Base-by-base conservation (phyloP, 2,113 vertebrate genomes). In the Nesoenas mayeri region DNA sequence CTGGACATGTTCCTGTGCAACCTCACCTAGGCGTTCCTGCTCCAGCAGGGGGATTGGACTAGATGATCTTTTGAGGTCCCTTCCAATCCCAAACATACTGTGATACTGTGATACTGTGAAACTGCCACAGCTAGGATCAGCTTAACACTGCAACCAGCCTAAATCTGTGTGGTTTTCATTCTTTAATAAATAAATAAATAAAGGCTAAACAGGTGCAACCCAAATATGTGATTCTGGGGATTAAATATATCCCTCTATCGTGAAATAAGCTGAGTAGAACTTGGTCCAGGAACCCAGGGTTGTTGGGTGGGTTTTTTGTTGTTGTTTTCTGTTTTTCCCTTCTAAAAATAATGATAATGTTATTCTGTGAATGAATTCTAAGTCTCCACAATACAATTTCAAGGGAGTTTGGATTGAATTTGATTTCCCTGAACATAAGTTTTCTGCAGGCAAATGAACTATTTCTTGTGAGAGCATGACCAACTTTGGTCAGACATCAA, bases 271-370 rank as follows among this genome's bases (percentile, higher is more conserved):
- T 2, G 3, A 48, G 14, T 6, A 84, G 26, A 82, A 64, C 17
- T 38, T 34, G 44, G 11, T 42, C 31, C 19, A 53, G 58, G 26
- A 82, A 25, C 8, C 4, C 28, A 38, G 10, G 6, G 2, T 6
- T 82, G 5, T 10, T 47, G 47, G 12, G 1, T 24, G 40, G 40
- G 12, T 40, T 40, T 40, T 11, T 40, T 40, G 40, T 40, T 40
- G 40, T 40, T 36, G 8, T 34, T 48, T 48, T 10, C 20, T 15
- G 2, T 5, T 65, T 75, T 60, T 15, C 4, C 65, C 44, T 75
- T 26, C 19, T 73, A 19, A 72, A 56, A 58, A 60, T n/a, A 2
- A 5, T 48, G 7, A 10, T 38, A 3, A 20, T 1, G 0, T 31
- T 72, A 6, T 50, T 77, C 18, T 57, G 12, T 28, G 28, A n/a